These are phyloP conservation scores for Mustelus asterias DNA, from an alignment of 2,113 vertebrate genomes.

Conservation along the genomic window DNA sequence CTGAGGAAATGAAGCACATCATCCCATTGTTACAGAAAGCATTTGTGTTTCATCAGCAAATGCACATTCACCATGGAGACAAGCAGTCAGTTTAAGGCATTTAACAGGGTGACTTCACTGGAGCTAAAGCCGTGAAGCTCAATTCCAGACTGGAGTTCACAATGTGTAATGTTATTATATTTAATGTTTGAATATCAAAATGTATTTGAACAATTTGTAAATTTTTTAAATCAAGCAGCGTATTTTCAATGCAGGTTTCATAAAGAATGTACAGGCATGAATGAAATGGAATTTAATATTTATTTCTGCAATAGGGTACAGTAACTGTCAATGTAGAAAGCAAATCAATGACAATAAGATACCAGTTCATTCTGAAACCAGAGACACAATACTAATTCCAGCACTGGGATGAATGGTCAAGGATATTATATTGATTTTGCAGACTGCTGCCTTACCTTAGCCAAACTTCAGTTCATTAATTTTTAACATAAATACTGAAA, in stretches of 20 bases:
- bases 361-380: constrained; percentile 18
- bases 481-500: not conserved
- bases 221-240: not conserved
- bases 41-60: not conserved
- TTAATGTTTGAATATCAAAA: not conserved
- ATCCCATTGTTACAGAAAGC: constrained; percentile 11
- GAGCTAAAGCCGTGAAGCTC: not conserved
- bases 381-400: not conserved
- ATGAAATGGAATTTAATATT: constrained; percentile 8
- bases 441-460: not conserved
- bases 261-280: not conserved
- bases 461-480: constrained; percentile 1
- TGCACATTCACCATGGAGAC: not conserved
- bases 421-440: not conserved
- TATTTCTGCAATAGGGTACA: not conserved
- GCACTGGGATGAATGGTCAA: not conserved
- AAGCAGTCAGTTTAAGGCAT: not conserved
- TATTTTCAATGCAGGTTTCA: not conserved
- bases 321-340: not conserved
- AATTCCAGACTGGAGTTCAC: not conserved
- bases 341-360: not conserved
- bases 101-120: not conserved
- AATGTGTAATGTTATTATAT: not conserved
- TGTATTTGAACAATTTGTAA: not conserved
- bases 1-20: not conserved